phyloP scores from a whole-genome alignment of 1,140 invertebrate genomes.

The Zaprionus ornatus region DNA sequence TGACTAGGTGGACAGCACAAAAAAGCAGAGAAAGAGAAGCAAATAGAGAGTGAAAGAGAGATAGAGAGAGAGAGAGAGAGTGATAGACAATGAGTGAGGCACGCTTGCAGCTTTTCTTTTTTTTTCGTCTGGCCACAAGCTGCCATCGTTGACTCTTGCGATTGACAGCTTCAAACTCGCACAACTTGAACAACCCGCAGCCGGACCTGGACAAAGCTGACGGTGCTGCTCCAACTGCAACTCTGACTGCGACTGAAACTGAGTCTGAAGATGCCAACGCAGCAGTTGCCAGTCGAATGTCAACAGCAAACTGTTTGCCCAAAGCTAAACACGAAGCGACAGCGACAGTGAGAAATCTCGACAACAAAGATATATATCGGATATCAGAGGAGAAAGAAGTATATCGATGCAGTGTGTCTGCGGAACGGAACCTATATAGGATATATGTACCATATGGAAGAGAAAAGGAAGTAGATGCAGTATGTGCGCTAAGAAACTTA shows the following conservation, averaged over 20 bases:
- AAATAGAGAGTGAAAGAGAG: not conserved
- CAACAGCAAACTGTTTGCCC: conserved; percentile 74
- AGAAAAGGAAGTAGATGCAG: no score
- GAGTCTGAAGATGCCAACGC: conserved; percentile 61
- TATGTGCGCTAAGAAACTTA: no score
- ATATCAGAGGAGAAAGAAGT: no score
- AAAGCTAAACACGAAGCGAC: conserved; percentile 52
- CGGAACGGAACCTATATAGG: no score
- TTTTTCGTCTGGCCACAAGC: conserved; percentile 54
- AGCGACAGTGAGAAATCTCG: not conserved
- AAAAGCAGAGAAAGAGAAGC: not conserved
- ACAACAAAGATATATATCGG: not conserved
- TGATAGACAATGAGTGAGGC: not conserved
- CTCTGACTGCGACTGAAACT: not conserved
- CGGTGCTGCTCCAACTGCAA: not conserved
- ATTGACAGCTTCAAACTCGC: conserved; percentile 56
- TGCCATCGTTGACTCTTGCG: conserved; percentile 57
- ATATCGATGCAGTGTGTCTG: no score
- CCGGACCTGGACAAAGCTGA: conserved; percentile 31
- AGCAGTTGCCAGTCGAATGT: conserved; percentile 65
- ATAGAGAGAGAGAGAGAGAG: not conserved
- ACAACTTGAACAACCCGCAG: not conserved
- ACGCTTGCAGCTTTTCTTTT: conserved; percentile 23
- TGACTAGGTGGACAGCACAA: conserved; percentile 17
- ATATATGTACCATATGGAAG: no score